Percentiles rank a stretch among this genome's conserved stretches.
phyloP scores from a whole-genome alignment of 2,113 vertebrate species.

The Heterocephalus glaber region DNA sequence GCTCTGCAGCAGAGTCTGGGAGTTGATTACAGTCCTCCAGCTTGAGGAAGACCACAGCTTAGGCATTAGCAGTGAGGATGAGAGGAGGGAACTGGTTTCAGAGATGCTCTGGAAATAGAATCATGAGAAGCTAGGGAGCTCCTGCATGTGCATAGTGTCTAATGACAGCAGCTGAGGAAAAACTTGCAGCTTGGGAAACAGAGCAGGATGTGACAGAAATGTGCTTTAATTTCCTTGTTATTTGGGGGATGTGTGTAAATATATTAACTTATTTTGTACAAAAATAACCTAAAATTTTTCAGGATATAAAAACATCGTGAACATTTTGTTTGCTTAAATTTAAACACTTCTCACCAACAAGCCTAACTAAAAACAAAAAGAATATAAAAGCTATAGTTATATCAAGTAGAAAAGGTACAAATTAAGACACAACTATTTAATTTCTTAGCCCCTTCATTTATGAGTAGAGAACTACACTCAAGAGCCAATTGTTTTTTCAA shows the following conservation, averaged over 20 bases:
- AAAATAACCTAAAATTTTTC: conserved; percentile 12
- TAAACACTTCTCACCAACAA: background rate
- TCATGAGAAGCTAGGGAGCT: background rate
- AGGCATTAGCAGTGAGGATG: background rate
- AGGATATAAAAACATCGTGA: background rate
- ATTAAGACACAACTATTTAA: background rate
- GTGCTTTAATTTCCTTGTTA: background rate
- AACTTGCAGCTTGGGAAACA: background rate
- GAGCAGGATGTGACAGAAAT: conserved; percentile 3
- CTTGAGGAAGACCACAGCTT: background rate
- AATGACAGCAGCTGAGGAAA: background rate
- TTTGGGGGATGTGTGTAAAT: conserved; percentile 16
- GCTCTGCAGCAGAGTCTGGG: background rate
- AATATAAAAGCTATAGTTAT: background rate
- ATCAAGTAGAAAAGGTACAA: background rate
- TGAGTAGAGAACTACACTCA: background rate
- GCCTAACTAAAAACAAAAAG: conserved; percentile 30
- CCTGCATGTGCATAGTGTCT: background rate
- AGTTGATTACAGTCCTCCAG: background rate
- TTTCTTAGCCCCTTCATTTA: background rate
- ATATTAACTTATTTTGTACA: background rate
- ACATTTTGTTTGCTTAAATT: background rate
- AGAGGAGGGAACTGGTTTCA: background rate
- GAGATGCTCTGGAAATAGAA: background rate
- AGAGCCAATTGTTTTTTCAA: background rate